Percentiles rank a stretch among this genome's conserved stretches.
Evolutionary conservation across 37 sponge, comb jelly and placozoan species (phyloP).

Genomic region (Aplysina aerophoba): DNA sequence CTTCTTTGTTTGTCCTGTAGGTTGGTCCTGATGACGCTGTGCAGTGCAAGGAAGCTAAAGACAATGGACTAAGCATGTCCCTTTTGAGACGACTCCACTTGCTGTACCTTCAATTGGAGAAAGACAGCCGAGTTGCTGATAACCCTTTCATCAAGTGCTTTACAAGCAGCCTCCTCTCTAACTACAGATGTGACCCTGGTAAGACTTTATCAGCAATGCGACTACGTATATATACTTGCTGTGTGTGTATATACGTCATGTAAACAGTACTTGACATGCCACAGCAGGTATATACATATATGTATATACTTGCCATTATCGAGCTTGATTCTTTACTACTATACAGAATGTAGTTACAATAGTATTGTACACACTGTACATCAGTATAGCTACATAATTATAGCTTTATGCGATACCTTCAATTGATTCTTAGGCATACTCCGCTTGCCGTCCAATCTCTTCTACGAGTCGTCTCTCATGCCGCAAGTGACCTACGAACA

Average conservation of each 20-base stretch:
- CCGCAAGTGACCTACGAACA: not conserved
- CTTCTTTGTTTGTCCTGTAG: conserved; percentile 20
- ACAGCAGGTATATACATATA: no score
- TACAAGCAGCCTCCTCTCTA: conserved; percentile 41
- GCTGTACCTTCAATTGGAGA: conserved; percentile 25
- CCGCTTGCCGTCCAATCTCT: conserved; percentile 71
- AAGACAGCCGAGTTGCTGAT: not conserved
- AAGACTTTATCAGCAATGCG: not conserved
- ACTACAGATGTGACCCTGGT: conserved; percentile 66
- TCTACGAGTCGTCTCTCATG: conserved; percentile 66
- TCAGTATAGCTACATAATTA: no score
- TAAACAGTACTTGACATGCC: no score
- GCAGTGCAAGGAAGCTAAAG: conserved; percentile 50
- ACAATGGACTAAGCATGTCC: conserved; percentile 54
- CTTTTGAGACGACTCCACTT: conserved; percentile 55
- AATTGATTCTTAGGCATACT: conserved; percentile 45
- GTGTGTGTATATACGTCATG: no score
- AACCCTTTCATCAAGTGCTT: conserved; percentile 2
- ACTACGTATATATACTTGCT: no score
- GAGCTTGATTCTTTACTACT: no score
- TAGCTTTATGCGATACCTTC: no score
- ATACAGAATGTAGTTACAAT: no score
- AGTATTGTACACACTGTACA: no score
- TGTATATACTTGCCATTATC: no score
- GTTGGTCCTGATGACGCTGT: conserved; percentile 70